Evolutionary conservation across 1,140 invertebrate genomes (phyloP), one percentile per base, ranked within the genome.

Genomic region (Chelonus insularis): DNA sequence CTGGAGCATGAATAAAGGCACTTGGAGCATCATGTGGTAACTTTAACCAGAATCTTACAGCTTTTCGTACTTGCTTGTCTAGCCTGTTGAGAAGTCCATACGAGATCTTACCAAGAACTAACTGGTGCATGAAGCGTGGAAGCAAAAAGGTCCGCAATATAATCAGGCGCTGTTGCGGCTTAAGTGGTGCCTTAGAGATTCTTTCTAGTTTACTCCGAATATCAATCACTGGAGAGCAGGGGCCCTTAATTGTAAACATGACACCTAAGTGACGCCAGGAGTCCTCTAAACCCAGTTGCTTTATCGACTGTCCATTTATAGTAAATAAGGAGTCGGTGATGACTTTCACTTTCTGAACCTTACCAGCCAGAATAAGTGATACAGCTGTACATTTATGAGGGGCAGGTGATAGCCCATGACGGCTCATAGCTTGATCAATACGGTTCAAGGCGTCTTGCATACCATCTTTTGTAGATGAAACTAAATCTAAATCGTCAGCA

Each of bases 251-350:
- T 1, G 55, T 45, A 39, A 69, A 77, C 1, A 66, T 55, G 0
- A 74, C 51, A 14, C 74, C 74, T 7, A 79, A 64, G 50, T 77
- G 76, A 48, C 68, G 68, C 69, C 74, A 77, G n/a, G n/a, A n/a
- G n/a, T n/a, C n/a, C n/a, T n/a, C n/a, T n/a, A n/a, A n/a, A n/a
- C n/a, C n/a, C n/a, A n/a, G n/a, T n/a, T n/a, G n/a, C n/a, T n/a
- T n/a, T n/a, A n/a, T n/a, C 11, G 32, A 57, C 23, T 72, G 70
- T 1, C 65, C 43, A 11, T 39, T 1, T n/a, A 39, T 14, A 4
- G 1, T 39, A 5, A 39, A 39, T 2, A 11, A 8, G 4, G 9
- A 11, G 3, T 39, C 36, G 3, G 7, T n/a, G 8, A 39, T 14
- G 0, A 39, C n/a, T n/a, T 39, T 39, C 8, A 39, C 4, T 11